phyloP scores from a whole-genome alignment of 2,888 invertebrate species.

The Gibbula magus region DNA sequence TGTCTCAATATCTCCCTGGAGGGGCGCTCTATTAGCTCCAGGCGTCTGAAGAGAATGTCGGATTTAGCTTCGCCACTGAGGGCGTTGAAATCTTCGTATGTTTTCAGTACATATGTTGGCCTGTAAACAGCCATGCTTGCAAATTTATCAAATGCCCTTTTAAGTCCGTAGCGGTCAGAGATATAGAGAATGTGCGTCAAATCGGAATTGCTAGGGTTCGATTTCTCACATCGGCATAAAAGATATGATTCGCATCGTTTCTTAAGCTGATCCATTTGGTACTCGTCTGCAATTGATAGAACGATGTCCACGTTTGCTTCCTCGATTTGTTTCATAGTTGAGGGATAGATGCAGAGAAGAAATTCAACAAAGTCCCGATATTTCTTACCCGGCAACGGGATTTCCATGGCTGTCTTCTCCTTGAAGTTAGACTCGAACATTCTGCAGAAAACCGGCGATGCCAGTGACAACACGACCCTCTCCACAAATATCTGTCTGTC shows the following conservation, averaged over 20 bases:
- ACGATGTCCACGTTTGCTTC: conserved; percentile 46
- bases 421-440: conserved; percentile 52
- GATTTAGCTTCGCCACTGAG: background rate
- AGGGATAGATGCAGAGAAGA: conserved; percentile 48
- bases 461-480: conserved; percentile 43
- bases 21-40: background rate
- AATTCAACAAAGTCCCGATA: conserved; percentile 47
- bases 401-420: conserved; percentile 41
- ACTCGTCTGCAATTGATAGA: conserved; percentile 46
- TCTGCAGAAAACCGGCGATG: conserved; percentile 48
- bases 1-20: background rate
- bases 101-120: background rate
- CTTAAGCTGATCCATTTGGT: conserved; percentile 43
- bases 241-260: conserved; percentile 46
- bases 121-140: background rate
- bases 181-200: conserved; percentile 43
- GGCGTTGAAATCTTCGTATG: background rate
- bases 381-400: conserved; percentile 48
- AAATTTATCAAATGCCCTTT: conserved; percentile 10
- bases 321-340: conserved; percentile 41
- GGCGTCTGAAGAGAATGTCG: background rate
- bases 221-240: conserved; percentile 40
- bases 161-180: conserved; percentile 42
- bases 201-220: conserved; percentile 33
- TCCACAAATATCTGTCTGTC: conserved; percentile 43